Evolutionary conservation across 2,113 vertebrate genomes (phyloP).

Genomic region (Brachionichthys hirsutus): DNA sequence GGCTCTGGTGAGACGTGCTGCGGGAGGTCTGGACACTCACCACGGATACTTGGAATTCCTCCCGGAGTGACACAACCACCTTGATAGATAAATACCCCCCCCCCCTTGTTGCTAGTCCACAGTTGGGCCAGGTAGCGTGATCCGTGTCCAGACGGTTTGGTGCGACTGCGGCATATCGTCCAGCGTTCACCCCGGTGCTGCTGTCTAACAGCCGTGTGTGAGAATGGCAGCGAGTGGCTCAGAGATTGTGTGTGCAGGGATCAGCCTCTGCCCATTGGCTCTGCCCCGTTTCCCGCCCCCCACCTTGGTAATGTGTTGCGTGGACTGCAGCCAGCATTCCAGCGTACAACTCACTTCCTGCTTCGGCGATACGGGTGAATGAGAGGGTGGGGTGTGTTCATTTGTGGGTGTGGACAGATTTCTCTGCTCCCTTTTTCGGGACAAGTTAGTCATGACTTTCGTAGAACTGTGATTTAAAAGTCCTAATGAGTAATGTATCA

Average conservation of each 20-base stretch:
- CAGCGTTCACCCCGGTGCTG: constrained; percentile 23
- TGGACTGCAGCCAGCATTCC: constrained; percentile 71
- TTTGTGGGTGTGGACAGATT: background rate
- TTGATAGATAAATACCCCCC: constrained; percentile 34
- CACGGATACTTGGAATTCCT: constrained; percentile 25
- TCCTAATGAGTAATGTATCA: too few relatives aligned
- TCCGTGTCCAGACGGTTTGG: constrained; percentile 22
- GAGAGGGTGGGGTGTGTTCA: constrained; percentile 32
- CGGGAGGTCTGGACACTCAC: constrained; percentile 54
- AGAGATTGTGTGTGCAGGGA: constrained; percentile 39
- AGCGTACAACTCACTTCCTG: constrained; percentile 71
- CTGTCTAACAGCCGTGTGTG: constrained; percentile 40
- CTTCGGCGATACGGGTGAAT: constrained; percentile 38
- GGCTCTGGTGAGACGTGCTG: background rate
- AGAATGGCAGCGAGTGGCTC: constrained; percentile 46
- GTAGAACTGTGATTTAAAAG: too few relatives aligned
- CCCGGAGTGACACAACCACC: constrained; percentile 38
- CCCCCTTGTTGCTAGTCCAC: constrained; percentile 33
- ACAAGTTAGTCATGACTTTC: too few relatives aligned
- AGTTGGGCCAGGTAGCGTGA: constrained; percentile 12
- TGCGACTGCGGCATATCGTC: constrained; percentile 53
- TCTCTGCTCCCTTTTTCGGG: too few relatives aligned
- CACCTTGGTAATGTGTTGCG: constrained; percentile 37
- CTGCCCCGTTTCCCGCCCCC: constrained; percentile 49
- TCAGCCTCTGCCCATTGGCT: constrained; percentile 60